Evolutionary conservation across 30 jellyfish, hydroid and myxozoan genomes (phyloP).

Genomic region (Aurelia sp.): DNA sequence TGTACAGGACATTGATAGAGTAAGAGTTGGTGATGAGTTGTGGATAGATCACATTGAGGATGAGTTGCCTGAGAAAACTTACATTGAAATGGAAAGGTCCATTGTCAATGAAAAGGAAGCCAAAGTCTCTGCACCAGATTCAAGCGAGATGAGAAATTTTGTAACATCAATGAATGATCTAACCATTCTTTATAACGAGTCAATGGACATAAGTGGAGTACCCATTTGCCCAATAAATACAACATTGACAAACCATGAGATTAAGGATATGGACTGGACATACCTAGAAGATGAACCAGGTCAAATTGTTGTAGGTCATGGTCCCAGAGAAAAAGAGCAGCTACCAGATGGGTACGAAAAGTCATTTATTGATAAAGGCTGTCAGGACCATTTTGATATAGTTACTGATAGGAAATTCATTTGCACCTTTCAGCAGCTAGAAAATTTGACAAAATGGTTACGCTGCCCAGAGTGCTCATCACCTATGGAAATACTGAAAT

Average conservation of each 20-base stretch:
- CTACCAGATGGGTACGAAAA: constrained; percentile 2
- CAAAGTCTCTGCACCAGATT: not conserved
- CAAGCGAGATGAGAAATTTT: not conserved
- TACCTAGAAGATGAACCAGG: not conserved
- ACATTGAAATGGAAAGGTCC: constrained; percentile 4
- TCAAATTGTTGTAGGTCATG: not conserved
- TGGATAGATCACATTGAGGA: not conserved
- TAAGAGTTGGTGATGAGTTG: constrained; percentile 1
- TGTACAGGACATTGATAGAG: not conserved
- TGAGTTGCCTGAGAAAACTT: not conserved
- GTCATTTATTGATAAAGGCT: not conserved
- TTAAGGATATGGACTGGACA: not conserved
- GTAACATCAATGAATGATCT: not conserved
- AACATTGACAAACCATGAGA: constrained; percentile 4
- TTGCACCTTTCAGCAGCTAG: not conserved
- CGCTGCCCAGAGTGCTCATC: too few species aligned
- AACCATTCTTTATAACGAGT: not conserved
- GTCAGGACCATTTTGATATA: not conserved
- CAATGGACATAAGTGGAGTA: not conserved
- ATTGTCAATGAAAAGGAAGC: not conserved
- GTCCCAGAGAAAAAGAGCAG: not conserved
- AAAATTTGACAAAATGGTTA: too few species aligned
- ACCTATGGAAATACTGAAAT: too few species aligned
- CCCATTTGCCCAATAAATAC: not conserved
- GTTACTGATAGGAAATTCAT: not conserved